Base-by-base conservation (phyloP, 2,888 invertebrate species). In the Agonopterix subpropinquella region DNA sequence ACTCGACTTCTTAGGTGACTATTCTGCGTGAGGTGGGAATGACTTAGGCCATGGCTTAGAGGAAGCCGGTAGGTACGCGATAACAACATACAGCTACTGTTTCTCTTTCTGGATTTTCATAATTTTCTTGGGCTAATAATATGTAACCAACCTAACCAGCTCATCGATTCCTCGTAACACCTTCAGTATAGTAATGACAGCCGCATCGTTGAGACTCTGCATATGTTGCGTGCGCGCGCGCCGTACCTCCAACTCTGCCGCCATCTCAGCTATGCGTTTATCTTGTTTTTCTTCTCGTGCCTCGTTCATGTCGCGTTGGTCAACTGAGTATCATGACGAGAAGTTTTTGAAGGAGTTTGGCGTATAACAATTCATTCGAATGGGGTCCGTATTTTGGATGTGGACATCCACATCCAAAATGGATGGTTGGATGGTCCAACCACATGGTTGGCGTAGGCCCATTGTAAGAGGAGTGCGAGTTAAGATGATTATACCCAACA, bases 131-230 rank as follows among this genome's bases (percentile, higher is more conserved):
- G 11, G 37, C 41, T 11, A 13, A 51, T 8, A 11, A 28, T 28
- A 8, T 28, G 28, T 28, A 8, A 47, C 52, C 42, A 13, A 80
- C 81, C 67, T 75, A 37, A 77, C 65, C 9, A 85, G 64, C 1
- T 87, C 86, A n/a, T 85, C 81, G 41, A 87, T 81, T 1, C 85
- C 84, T 41, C 63, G 76, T 7, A 85, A 49, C 37, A 83, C 75
- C 47, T 69, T 80, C 0, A 44, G 0, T 1, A 78, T 71, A 1
- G 61, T 70, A 1, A 59, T 61, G 18, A 84, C 82, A 0, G 82
- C 74, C 0, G 52, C 51, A 0, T 54, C 54, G 53, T 79, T 79
- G 13, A 57, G 55, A 0, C 78, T 77, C 1, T 61, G 57, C 41
- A 65, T 67, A 1, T 44, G 43, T 45, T 64, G 65, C 0, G 74